Evolutionary conservation across 2,888 invertebrate species (phyloP).

Genomic region (Microdon myrmicae): DNA sequence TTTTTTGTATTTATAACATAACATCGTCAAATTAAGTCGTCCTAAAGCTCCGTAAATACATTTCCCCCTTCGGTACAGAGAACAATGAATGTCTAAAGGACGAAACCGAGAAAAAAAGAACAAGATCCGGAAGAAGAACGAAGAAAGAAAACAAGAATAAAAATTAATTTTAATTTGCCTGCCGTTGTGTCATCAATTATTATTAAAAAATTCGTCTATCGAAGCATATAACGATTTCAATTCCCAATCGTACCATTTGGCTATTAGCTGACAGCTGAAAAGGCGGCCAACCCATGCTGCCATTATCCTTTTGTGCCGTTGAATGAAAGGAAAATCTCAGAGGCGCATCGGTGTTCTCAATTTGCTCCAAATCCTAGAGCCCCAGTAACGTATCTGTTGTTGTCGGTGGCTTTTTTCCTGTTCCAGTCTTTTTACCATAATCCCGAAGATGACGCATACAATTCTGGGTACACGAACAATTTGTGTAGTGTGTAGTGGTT

Average conservation of each 20-base stretch:
- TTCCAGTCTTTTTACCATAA: no score
- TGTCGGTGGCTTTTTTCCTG: no score
- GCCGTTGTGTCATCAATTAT: conserved; percentile 49
- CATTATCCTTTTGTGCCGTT: not conserved
- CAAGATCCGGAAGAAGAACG: conserved; percentile 15
- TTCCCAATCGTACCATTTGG: conserved; percentile 46
- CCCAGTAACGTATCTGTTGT: no score
- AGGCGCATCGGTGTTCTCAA: no score
- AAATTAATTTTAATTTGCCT: conserved; percentile 47
- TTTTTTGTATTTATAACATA: no score
- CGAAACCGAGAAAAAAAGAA: conserved; percentile 1
- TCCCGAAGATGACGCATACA: no score
- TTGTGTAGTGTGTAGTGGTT: no score
- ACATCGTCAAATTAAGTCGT: no score
- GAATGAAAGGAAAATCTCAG: no score
- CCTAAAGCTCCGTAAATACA: conserved; percentile 38
- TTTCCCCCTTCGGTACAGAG: conserved; percentile 3
- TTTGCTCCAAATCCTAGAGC: no score
- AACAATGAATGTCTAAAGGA: conserved; percentile 1
- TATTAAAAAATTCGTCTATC: conserved; percentile 51
- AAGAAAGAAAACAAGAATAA: no score
- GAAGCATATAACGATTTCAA: conserved; percentile 46
- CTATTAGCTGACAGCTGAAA: conserved; percentile 40
- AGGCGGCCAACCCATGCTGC: not conserved
- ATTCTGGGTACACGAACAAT: no score